Conservation (phyloP, 2,797 vertebrate species). For the Centropyge bicolor region DNA sequence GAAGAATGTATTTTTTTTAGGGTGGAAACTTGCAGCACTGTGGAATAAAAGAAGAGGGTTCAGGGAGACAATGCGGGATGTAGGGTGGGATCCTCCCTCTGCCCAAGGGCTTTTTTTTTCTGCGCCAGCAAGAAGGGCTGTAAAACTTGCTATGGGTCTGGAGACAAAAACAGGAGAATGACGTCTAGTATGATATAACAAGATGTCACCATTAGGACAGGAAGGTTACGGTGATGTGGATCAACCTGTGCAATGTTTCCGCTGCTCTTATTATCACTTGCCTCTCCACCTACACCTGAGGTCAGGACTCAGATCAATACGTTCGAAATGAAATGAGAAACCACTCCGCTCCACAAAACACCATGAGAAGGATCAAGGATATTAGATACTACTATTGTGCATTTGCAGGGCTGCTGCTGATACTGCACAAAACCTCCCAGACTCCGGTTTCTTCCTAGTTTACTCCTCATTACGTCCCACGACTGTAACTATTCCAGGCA, state of each 20-base stretch:
- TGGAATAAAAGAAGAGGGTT: slow-evolving; percentile 45
- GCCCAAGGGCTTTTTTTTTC: slow-evolving; percentile 29
- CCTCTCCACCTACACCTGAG: not conserved
- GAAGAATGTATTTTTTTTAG: slow-evolving; percentile 36
- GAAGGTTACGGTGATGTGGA: slow-evolving; percentile 20
- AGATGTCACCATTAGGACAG: not conserved
- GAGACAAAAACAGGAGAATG: slow-evolving; percentile 26
- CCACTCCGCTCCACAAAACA: slow-evolving; percentile 44
- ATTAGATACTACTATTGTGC: slow-evolving; percentile 52
- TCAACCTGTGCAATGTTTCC: slow-evolving; percentile 3
- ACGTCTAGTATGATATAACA: not conserved
- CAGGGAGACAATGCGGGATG: slow-evolving; percentile 41
- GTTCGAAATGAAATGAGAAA: slow-evolving; percentile 58
- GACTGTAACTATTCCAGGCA: slow-evolving; percentile 11
- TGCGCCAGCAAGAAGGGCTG: not conserved
- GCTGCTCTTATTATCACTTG: too few relatives aligned
- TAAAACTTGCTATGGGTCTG: slow-evolving; percentile 4
- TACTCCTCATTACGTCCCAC: slow-evolving; percentile 4
- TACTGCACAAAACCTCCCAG: slow-evolving; percentile 25
- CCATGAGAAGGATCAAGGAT: slow-evolving; percentile 36
- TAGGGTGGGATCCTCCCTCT: slow-evolving; percentile 39
- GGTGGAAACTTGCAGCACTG: slow-evolving; percentile 36
- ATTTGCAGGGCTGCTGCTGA: slow-evolving; percentile 13
- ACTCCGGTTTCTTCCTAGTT: slow-evolving; percentile 24
- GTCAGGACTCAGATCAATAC: slow-evolving; percentile 29